phyloP scores from a whole-genome alignment of 2,888 invertebrate species.

The Stramonita haemastoma region DNA sequence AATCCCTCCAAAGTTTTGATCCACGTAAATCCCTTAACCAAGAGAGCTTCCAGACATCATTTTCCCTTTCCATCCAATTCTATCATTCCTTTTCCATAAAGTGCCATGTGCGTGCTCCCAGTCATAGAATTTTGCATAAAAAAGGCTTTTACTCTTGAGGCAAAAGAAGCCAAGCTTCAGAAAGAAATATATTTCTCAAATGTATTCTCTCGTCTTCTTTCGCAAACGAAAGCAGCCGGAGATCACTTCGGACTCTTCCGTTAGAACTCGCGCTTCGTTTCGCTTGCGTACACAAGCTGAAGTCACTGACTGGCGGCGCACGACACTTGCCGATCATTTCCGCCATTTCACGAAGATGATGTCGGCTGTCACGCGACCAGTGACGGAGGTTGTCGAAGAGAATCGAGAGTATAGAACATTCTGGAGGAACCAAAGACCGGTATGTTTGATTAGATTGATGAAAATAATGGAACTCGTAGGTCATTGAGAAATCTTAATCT shows the following conservation, averaged over 20 bases:
- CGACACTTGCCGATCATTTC: slow-evolving; percentile 42
- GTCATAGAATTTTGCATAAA: slow-evolving; percentile 8
- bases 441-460: slow-evolving; percentile 21
- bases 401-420: slow-evolving; percentile 17
- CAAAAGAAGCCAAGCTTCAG: neutral
- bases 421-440: slow-evolving; percentile 4
- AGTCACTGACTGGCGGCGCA: slow-evolving; percentile 27
- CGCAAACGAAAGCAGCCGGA: slow-evolving; percentile 1
- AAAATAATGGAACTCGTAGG: neutral
- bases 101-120: neutral
- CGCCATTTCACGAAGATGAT: slow-evolving; percentile 43
- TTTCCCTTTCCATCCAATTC: neutral
- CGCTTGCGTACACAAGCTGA: neutral
- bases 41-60: neutral
- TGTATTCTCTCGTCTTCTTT: neutral
- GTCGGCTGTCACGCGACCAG: slow-evolving; percentile 33
- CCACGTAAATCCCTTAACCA: too few relatives aligned
- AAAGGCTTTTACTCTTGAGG: neutral
- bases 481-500: neutral
- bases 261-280: slow-evolving; percentile 28
- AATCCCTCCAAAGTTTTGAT: too few relatives aligned
- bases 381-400: slow-evolving; percentile 29
- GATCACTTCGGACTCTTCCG: slow-evolving; percentile 33
- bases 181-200: too few relatives aligned
- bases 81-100: too few relatives aligned